phyloP scores from a whole-genome alignment of 2,113 vertebrate genomes.

The Tetraodon nigroviridis region DNA sequence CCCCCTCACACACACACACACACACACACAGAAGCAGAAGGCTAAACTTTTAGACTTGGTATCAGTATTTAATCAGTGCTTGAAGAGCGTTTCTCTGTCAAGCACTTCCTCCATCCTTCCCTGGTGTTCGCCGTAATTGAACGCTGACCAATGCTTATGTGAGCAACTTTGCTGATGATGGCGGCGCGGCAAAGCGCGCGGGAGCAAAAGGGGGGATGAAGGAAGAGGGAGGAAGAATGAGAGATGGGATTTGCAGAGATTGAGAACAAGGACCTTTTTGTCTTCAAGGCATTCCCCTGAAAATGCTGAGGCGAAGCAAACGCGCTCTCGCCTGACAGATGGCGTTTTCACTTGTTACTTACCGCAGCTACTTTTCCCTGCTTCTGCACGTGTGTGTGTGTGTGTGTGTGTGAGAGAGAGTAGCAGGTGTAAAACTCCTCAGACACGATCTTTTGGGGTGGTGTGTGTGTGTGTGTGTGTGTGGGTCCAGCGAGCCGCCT shows the following conservation, averaged over 20 bases:
- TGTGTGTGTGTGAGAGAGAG: conserved; percentile 10
- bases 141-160: conserved; percentile 76
- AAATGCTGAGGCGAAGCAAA: conserved; percentile 77
- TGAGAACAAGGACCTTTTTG: conserved; percentile 75
- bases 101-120: conserved; percentile 72
- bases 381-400: conserved; percentile 34
- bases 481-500: conserved; percentile 8
- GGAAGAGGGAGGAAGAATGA: conserved; percentile 71
- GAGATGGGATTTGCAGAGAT: conserved; percentile 71
- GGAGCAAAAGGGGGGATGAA: conserved; percentile 72
- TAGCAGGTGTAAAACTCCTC: conserved; percentile 51
- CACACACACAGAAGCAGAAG: conserved; percentile 48
- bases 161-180: conserved; percentile 77
- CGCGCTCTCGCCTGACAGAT: conserved; percentile 73
- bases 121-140: conserved; percentile 71
- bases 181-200: conserved; percentile 61
- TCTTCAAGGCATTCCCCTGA: conserved; percentile 77
- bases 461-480: conserved; percentile 17
- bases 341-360: conserved; percentile 78
- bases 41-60: conserved; percentile 70
- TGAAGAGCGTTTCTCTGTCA: conserved; percentile 76
- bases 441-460: conserved; percentile 26
- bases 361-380: conserved; percentile 69
- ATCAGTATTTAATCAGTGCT: conserved; percentile 78
- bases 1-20: conserved; percentile 23